These are phyloP conservation scores for Eumaeus atala DNA, from an alignment of 1,140 invertebrate species.

Conservation along the genomic window DNA sequence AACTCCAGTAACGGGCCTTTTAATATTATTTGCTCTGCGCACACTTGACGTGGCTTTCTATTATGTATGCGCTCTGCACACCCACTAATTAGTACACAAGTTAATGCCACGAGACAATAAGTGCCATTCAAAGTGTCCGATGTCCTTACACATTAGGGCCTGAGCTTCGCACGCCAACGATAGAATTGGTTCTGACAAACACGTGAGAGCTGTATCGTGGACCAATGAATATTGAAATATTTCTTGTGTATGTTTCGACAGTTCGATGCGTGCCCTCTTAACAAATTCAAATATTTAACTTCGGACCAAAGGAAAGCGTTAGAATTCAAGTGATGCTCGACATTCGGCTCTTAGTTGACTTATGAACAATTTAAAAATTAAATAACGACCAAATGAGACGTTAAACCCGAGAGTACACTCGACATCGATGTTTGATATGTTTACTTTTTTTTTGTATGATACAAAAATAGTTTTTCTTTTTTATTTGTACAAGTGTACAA, in stretches of 20 bases:
- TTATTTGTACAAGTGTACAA: no score
- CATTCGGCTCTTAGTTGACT: conserved; percentile 61
- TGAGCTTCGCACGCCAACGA: conserved; percentile 31
- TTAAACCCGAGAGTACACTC: conserved; percentile 46
- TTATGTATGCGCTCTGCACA: conserved; percentile 68
- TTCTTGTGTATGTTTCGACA: conserved; percentile 56
- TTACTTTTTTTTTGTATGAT: neutral
- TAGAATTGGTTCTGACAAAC: conserved; percentile 44
- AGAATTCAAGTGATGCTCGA: conserved; percentile 71
- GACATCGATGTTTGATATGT: conserved; percentile 8
- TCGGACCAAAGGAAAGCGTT: conserved; percentile 71
- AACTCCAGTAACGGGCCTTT: conserved; percentile 48
- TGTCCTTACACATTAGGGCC: conserved; percentile 49
- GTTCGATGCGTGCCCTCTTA: conserved; percentile 68
- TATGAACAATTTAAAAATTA: conserved; percentile 70
- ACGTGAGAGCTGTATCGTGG: no score
- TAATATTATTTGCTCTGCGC: conserved; percentile 64
- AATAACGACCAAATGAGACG: conserved; percentile 65
- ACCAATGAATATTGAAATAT: conserved; percentile 62
- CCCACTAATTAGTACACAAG: conserved; percentile 72
- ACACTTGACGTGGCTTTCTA: conserved; percentile 66
- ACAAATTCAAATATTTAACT: conserved; percentile 71
- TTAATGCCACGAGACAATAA: conserved; percentile 61
- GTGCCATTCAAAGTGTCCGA: conserved; percentile 30
- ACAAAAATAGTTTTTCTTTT: neutral